Percentiles rank a stretch among this genome's conserved stretches.
Conservation (phyloP, 2,113 vertebrate genomes). For the Nipponia nippon region DNA sequence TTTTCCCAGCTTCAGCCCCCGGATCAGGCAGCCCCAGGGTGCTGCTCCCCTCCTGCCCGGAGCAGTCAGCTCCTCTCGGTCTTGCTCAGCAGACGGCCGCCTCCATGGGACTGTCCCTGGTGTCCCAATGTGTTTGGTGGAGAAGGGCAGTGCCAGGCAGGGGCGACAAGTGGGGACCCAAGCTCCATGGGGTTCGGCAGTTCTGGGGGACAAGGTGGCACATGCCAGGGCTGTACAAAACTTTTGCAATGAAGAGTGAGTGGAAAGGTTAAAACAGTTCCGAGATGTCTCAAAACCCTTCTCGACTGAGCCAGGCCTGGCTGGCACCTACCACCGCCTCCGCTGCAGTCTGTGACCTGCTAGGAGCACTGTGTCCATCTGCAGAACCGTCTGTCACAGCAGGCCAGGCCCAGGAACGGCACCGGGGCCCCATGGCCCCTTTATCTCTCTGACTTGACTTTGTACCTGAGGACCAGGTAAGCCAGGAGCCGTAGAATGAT, state of each 20-base stretch:
- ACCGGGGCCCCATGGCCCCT: not conserved
- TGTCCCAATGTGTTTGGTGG: not conserved
- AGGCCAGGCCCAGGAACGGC: not conserved
- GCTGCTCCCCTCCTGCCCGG: not conserved
- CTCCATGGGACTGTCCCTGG: rapidly evolving
- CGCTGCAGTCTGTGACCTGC: not conserved
- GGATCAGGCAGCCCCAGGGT: not conserved
- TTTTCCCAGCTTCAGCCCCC: not conserved
- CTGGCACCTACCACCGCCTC: not conserved
- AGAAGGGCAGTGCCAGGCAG: not conserved
- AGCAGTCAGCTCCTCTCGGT: not conserved
- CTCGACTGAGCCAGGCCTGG: conserved; percentile 55
- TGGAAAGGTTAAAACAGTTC: conserved; percentile 77
- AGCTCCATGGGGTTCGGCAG: not conserved
- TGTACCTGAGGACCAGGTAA: conserved; percentile 94
- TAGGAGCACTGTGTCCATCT: not conserved
- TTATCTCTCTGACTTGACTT: conserved; percentile 94
- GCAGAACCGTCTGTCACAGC: not conserved
- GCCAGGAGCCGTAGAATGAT: conserved; percentile 88
- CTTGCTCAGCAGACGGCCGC: not conserved
- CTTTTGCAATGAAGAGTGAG: conserved; percentile 56
- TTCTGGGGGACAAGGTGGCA: not conserved
- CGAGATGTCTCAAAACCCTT: conserved; percentile 63
- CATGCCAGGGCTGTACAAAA: conserved; percentile 50
- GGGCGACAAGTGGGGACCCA: not conserved